phyloP scores from a whole-genome alignment of 2,113 vertebrate genomes.

The Muscicapa adusta region DNA sequence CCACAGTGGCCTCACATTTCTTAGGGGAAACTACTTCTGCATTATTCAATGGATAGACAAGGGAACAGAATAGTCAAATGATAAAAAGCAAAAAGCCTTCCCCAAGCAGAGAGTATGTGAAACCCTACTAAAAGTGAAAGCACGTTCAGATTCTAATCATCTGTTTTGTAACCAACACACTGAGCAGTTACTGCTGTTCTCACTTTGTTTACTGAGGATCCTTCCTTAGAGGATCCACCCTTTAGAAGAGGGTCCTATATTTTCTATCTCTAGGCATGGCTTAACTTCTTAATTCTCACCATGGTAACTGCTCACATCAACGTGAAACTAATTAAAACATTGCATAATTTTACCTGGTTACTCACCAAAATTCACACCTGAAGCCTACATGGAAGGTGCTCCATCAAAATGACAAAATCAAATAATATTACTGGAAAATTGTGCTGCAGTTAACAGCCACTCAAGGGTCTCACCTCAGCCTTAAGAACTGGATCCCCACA shows the following conservation, averaged over 20 bases:
- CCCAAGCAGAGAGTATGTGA: background rate
- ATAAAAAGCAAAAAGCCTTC: background rate
- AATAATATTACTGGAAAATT: background rate
- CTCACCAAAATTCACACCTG: background rate
- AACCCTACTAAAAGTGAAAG: background rate
- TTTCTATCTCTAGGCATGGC: background rate
- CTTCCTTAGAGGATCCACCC: background rate
- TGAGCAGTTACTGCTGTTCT: background rate
- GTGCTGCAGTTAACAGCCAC: background rate
- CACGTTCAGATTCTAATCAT: background rate
- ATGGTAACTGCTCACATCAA: background rate
- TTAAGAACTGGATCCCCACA: slow-evolving; percentile 49
- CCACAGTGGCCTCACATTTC: background rate
- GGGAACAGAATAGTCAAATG: background rate
- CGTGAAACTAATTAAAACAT: background rate
- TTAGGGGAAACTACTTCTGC: background rate
- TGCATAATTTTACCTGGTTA: background rate
- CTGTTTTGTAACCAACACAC: background rate
- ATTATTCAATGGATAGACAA: background rate
- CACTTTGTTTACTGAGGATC: background rate
- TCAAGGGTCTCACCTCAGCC: slow-evolving; percentile 22
- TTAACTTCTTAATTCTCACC: background rate
- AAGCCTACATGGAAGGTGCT: background rate
- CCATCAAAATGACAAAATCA: background rate
- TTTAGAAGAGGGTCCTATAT: background rate